These are phyloP conservation scores for Melangyna quadrimaculata DNA, from an alignment of 2,888 invertebrate genomes.

Conservation along the genomic window DNA sequence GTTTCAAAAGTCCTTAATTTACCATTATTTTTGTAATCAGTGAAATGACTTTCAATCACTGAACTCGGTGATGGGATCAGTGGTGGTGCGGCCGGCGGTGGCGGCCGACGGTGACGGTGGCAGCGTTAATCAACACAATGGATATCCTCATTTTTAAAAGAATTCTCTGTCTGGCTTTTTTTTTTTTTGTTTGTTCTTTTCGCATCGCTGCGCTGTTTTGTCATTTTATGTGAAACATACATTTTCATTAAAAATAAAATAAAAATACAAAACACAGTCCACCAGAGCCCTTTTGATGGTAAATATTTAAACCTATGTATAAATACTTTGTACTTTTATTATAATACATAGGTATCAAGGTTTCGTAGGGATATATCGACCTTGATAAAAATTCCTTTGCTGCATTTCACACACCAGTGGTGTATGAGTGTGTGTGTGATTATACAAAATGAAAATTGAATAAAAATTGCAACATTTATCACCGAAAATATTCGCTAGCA, in stretches of 20 bases:
- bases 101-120: too few relatives aligned
- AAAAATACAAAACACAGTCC: background rate
- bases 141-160: background rate
- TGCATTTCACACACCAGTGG: background rate
- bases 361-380: background rate
- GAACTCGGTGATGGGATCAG: background rate
- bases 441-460: conserved; percentile 8
- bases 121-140: conserved; percentile 4
- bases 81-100: too few relatives aligned
- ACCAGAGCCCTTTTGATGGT: background rate
- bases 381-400: conserved; percentile 1
- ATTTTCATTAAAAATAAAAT: background rate
- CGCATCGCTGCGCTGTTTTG: background rate
- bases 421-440: background rate
- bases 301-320: background rate
- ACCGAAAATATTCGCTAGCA: background rate
- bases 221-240: background rate
- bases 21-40: conserved; percentile 5
- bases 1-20: conserved; percentile 14
- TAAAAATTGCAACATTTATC: conserved; percentile 8
- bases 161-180: background rate
- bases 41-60: background rate
- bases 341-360: background rate
- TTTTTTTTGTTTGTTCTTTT: too few relatives aligned
- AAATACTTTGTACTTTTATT: background rate